These are phyloP conservation scores for Stenotaenia linearis DNA, from an alignment of 2,888 invertebrate genomes.

Conservation along the genomic window DNA sequence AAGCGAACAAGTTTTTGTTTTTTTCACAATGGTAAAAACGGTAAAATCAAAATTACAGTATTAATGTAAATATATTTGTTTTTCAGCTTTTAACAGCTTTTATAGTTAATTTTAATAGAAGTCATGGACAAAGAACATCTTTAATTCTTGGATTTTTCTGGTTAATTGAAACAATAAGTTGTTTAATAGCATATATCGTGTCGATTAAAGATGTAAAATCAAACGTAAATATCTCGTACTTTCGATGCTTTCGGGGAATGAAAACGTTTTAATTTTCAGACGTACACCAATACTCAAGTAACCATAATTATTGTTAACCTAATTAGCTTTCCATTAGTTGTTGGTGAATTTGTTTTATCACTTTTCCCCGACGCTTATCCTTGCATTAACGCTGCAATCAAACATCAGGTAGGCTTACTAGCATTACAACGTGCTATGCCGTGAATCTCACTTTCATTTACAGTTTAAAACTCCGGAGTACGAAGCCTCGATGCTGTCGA, in stretches of 20 bases:
- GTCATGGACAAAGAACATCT: neutral
- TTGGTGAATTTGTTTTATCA: neutral
- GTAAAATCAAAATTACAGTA: neutral
- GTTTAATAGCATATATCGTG: constrained; percentile 5
- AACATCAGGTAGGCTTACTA: neutral
- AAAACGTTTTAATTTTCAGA: neutral
- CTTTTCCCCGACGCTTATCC: neutral
- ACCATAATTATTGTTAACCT: neutral
- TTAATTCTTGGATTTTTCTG: neutral
- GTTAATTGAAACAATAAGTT: neutral
- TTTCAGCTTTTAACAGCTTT: neutral
- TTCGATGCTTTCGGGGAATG: no score
- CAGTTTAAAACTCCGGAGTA: neutral
- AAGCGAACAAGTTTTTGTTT: neutral
- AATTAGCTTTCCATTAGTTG: neutral
- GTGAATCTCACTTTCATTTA: neutral
- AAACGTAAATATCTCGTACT: neutral
- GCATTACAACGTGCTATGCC: neutral
- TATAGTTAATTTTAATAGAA: neutral
- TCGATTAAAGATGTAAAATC: neutral
- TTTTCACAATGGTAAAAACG: neutral
- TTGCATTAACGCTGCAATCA: neutral
- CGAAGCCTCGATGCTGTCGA: neutral
- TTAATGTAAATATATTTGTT: neutral
- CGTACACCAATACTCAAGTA: neutral